Evolutionary conservation across 2,797 vertebrate genomes (phyloP).

Genomic region (Phataginus tricuspis): DNA sequence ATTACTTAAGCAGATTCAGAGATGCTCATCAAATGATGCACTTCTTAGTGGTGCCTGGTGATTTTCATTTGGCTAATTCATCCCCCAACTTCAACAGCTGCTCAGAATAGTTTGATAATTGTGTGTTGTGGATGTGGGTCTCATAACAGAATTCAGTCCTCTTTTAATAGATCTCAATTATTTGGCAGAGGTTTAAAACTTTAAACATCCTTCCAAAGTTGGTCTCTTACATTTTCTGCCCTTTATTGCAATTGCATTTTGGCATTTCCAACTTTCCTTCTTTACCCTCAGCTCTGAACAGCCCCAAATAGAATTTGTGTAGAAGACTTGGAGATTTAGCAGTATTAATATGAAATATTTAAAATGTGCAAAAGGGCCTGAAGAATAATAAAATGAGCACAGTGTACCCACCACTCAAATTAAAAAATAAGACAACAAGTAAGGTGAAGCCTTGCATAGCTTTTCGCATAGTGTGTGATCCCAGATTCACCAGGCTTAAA

Average conservation of each 20-base stretch:
- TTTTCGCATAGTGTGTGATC: not conserved
- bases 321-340: slow-evolving; percentile 21
- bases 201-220: slow-evolving; percentile 52
- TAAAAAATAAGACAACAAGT: not conserved
- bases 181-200: slow-evolving; percentile 54
- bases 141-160: not conserved
- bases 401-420: not conserved
- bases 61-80: slow-evolving; percentile 18
- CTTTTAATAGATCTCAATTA: slow-evolving; percentile 28
- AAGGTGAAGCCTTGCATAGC: not conserved
- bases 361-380: slow-evolving; percentile 22
- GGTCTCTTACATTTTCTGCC: slow-evolving; percentile 45
- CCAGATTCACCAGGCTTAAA: not conserved
- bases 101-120: slow-evolving; percentile 20
- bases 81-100: not conserved
- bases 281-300: slow-evolving; percentile 1
- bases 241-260: slow-evolving; percentile 50
- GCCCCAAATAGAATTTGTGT: slow-evolving; percentile 53
- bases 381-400: slow-evolving; percentile 7
- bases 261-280: slow-evolving; percentile 11
- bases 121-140: not conserved
- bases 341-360: slow-evolving; percentile 31
- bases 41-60: not conserved
- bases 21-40: not conserved
- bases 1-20: not conserved